Base-by-base conservation (phyloP, 2,888 invertebrate genomes). In the Orthosia cruda region DNA sequence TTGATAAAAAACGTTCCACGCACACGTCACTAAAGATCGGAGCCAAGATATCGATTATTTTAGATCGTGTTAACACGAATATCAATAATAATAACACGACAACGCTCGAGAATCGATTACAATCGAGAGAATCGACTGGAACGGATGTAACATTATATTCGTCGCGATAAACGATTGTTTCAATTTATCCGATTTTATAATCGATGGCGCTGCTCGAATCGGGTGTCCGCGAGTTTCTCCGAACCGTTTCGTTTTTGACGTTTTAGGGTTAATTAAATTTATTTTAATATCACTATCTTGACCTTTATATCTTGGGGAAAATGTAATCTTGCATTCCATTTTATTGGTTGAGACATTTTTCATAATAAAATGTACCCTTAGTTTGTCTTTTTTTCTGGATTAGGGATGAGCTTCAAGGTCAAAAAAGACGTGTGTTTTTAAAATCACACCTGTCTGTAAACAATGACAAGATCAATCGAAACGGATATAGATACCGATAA, bases 131-230 rank as follows among this genome's bases (percentile, higher is more conserved):
- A 77, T 79, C 81, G 77, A 84, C 71, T 87, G 78, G 77, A 81
- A 82, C 66, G 87, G 77, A 87, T 89, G 92, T 90, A 91, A 91
- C 89, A 89, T 91, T 90, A 91, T 89, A 91, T 89, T 88, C 86
- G 87, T 86, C 88, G 88, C 88, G 89, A 89, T 90, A 86, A 88
- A 81, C 89, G 86, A 89, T 88, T 90, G 88, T 86, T 88, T 90
- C 89, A 87, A 89, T 88, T 88, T 88, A 87, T 89, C 89, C 86
- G 82, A 85, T 83, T 85, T 87, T 87, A 88, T 89, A 89, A 89
- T 87, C 88, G 89, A 87, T 84, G 81, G 69, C 32, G 71, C 70
- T 82, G 76, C 82, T 83, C 72, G 86, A 86, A 88, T 87, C 88
- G 72, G 84, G 86, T 81, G 80, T 81, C 77, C 79, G 80, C 78